Conservation (phyloP, 2,797 vertebrate species). For the Setipinna tenuifilis region DNA sequence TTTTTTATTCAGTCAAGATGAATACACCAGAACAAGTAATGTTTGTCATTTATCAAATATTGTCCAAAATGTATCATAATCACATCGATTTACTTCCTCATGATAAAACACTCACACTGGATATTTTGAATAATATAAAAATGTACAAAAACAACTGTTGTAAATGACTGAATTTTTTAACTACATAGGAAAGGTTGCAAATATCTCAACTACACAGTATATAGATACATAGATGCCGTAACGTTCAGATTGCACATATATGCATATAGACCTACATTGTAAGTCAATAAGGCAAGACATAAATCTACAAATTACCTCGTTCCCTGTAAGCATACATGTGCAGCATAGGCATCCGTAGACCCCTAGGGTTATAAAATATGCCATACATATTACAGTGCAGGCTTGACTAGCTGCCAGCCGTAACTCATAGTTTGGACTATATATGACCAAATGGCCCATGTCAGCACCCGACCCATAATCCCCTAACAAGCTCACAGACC, state of each 20-base stretch:
- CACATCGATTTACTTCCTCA: background rate
- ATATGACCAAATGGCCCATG: conserved; percentile 20
- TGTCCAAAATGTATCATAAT: background rate
- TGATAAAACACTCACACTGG: background rate
- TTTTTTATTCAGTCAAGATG: background rate
- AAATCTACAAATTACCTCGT: background rate
- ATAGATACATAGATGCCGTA: background rate
- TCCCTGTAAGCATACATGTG: background rate
- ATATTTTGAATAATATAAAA: background rate
- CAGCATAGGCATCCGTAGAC: background rate
- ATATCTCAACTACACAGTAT: background rate
- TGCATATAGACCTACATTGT: background rate
- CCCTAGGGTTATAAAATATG: background rate
- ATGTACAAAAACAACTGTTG: no score
- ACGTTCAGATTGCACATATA: no score
- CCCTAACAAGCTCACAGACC: background rate
- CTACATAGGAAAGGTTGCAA: background rate
- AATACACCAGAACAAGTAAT: background rate
- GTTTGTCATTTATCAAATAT: background rate
- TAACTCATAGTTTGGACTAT: background rate
- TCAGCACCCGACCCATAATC: conserved; percentile 23
- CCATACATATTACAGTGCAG: background rate
- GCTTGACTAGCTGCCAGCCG: background rate
- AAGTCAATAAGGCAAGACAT: background rate
- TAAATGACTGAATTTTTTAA: background rate